Evolutionary conservation across 2,888 invertebrate genomes (phyloP), one percentile per base, ranked within the genome.

Genomic region (Ecliptopera silaceata): DNA sequence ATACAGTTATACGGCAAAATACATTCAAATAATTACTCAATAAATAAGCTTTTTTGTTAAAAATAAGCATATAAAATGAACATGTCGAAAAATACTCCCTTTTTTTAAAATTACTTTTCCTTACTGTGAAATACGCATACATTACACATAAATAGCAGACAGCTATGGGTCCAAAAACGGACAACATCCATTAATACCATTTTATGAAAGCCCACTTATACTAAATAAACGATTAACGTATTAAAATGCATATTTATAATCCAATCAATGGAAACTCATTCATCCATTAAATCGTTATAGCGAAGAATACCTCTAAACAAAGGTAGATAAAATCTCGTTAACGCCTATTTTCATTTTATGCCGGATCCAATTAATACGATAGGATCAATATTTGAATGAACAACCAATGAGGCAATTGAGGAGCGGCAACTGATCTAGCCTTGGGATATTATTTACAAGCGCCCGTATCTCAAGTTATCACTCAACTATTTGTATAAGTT

Each of bases 311-410:
- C 18, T 43, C 36, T 48, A 38, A 48, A 55, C 32, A 43, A 22
- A 43, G 43, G 6, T 22, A 32, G 46, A 53, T 46, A 46, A 46
- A 53, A 46, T 53, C 53, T 53, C 46, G 45, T 46, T 53, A 53
- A 53, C 41, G 53, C 31, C 32, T 41, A 46, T 46, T 52, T 41
- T 32, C 46, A 45, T 54, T 54, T 47, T 54, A 43, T 54, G 26
- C 36, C 20, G 47, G 36, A 54, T 54, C 42, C 54, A 54, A 52
- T 47, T 47, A 54, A 47, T 41, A n/a, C 42, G 54, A 54, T 47
- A 26, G 46, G 42, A 47, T 41, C 46, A 53, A 53, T 53, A 46
- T 53, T 53, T 46, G 41, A 53, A 53, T 41, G 6, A 44, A 29
- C 18, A 26, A 34, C 41, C 53, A 41, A 46, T 46, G 41, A 42